Evolutionary conservation across 2,797 vertebrate species (phyloP).

Genomic region (Pygocentrus nattereri): DNA sequence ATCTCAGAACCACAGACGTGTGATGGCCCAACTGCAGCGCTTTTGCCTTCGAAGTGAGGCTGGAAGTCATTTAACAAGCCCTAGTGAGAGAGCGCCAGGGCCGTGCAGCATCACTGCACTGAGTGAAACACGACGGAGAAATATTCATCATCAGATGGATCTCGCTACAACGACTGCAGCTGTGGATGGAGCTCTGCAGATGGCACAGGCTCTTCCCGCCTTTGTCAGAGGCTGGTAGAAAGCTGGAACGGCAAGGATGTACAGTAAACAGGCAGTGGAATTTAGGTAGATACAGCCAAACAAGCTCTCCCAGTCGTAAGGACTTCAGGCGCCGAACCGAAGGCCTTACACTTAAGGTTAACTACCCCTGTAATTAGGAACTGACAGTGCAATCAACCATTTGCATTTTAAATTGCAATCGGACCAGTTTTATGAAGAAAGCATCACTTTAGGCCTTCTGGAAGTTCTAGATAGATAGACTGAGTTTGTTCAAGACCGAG

Average conservation of each 20-base stretch:
- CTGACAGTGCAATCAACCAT: too few species aligned
- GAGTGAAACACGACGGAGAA: neutral
- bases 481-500: too few species aligned
- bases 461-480: too few species aligned
- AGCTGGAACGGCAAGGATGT: neutral
- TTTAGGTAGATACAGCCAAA: too few species aligned
- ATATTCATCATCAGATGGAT: neutral
- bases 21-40: neutral
- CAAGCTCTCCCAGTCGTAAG: too few species aligned
- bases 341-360: too few species aligned
- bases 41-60: neutral
- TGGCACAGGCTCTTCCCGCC: neutral
- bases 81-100: neutral
- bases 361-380: too few species aligned
- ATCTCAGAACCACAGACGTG: neutral
- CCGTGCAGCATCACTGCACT: neutral
- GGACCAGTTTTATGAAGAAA: too few species aligned
- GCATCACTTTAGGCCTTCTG: too few species aligned
- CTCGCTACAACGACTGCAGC: neutral
- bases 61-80: slow-evolving; percentile 2
- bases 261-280: neutral
- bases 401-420: too few species aligned
- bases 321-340: too few species aligned
- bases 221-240: neutral
- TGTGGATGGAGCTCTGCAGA: neutral